Evolutionary conservation across 2,113 vertebrate species (phyloP).

Genomic region (Gambusia affinis): DNA sequence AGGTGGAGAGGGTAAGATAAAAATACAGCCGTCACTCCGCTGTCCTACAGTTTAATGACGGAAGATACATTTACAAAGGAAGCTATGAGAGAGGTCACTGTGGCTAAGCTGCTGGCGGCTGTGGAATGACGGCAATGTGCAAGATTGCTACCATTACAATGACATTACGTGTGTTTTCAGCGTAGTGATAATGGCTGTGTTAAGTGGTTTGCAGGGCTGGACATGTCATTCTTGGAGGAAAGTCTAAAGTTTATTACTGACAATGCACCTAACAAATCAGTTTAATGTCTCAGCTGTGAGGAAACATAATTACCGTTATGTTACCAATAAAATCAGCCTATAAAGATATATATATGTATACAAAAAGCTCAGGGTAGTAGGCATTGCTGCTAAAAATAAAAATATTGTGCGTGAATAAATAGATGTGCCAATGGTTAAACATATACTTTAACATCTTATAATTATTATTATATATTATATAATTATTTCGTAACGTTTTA

Average conservation of each 20-base stretch:
- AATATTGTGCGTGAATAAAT: too few species aligned
- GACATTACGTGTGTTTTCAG: conserved; percentile 2
- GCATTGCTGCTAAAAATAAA: too few species aligned
- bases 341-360: too few species aligned
- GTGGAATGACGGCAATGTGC: conserved; percentile 8
- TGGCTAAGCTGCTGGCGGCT: conserved; percentile 30
- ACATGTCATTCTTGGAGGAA: background rate
- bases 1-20: conserved; percentile 89
- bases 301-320: too few species aligned
- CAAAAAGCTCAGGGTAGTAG: too few species aligned
- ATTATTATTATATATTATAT: too few species aligned
- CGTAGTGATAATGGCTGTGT: conserved; percentile 9
- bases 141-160: conserved; percentile 28
- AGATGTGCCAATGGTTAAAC: too few species aligned
- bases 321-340: too few species aligned
- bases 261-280: background rate
- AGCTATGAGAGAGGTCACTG: conserved; percentile 20
- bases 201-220: background rate
- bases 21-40: background rate
- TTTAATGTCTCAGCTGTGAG: too few species aligned
- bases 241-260: background rate
- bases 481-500: too few species aligned
- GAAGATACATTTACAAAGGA: background rate
- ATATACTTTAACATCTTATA: too few species aligned
- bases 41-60: too few species aligned